These are phyloP conservation scores for Orthonychiurus folsomi DNA, from an alignment of 2,888 invertebrate species.

Conservation along the genomic window DNA sequence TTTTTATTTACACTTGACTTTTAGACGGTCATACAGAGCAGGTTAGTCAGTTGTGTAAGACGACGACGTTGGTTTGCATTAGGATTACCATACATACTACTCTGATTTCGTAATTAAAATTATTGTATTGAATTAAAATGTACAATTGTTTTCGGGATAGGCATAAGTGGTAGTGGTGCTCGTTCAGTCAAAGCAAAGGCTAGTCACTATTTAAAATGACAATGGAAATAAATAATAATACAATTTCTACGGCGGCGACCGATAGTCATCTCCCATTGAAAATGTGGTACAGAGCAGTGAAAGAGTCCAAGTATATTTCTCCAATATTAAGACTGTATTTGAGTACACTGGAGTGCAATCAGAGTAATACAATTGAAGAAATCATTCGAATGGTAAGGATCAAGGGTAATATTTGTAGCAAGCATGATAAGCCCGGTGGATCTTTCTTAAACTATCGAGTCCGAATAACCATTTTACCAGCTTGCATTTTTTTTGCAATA, in stretches of 20 bases:
- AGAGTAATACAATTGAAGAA: not conserved
- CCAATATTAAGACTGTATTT: constrained; percentile 18
- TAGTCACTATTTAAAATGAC: not conserved
- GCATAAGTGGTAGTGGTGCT: no score
- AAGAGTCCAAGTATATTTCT: constrained; percentile 20
- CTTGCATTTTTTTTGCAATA: no score
- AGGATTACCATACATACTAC: no score
- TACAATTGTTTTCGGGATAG: no score
- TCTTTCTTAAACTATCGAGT: no score
- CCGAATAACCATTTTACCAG: no score
- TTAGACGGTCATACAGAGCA: not conserved
- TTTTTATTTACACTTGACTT: not conserved
- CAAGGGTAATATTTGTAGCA: no score
- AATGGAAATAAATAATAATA: not conserved
- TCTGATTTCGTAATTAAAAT: no score
- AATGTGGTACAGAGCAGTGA: constrained; percentile 22
- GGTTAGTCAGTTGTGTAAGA: not conserved
- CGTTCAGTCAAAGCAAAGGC: not conserved
- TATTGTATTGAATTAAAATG: not conserved
- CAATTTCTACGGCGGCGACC: not conserved
- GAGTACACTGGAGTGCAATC: constrained; percentile 10
- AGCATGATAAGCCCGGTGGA: no score
- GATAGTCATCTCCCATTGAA: constrained; percentile 12
- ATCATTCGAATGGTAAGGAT: not conserved
- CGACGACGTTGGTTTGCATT: no score